Evolutionary conservation across 1,140 invertebrate genomes (phyloP).

Genomic region (Rhizoglyphus robini): DNA sequence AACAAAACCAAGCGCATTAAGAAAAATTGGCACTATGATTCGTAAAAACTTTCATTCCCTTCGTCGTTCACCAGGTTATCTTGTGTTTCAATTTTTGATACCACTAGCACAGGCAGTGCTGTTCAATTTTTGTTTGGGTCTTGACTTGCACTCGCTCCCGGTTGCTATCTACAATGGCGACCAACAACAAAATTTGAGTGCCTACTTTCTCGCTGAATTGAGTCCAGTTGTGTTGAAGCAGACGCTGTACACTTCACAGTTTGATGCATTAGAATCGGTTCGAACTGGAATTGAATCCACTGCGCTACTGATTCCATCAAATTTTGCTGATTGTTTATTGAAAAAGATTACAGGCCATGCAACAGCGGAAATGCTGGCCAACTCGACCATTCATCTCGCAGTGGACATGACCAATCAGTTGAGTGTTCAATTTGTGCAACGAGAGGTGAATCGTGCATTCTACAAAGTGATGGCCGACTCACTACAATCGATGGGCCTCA

Average conservation of each 20-base stretch:
- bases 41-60: slow-evolving; percentile 22
- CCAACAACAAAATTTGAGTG: not conserved
- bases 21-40: not conserved
- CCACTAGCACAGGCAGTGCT: slow-evolving; percentile 82
- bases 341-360: slow-evolving; percentile 8
- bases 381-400: slow-evolving; percentile 28
- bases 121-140: slow-evolving; percentile 82
- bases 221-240: not conserved
- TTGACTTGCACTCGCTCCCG: slow-evolving; percentile 63
- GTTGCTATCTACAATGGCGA: slow-evolving; percentile 55
- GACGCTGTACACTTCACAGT: not conserved
- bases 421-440: not conserved
- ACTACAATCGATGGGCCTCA: slow-evolving; percentile 20
- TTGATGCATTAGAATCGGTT: slow-evolving; percentile 15
- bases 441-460: slow-evolving; percentile 17
- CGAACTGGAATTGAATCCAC: slow-evolving; percentile 18
- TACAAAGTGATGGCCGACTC: slow-evolving; percentile 24
- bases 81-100: slow-evolving; percentile 66
- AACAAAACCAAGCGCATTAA: not conserved
- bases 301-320: slow-evolving; percentile 17
- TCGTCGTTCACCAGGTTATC: slow-evolving; percentile 20
- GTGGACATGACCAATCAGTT: slow-evolving; percentile 32
- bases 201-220: not conserved
- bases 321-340: slow-evolving; percentile 20
- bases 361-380: slow-evolving; percentile 23